Evolutionary conservation across 2,888 invertebrate genomes (phyloP), one percentile per base, ranked within the genome.

Genomic region (Lathronympha strigana): DNA sequence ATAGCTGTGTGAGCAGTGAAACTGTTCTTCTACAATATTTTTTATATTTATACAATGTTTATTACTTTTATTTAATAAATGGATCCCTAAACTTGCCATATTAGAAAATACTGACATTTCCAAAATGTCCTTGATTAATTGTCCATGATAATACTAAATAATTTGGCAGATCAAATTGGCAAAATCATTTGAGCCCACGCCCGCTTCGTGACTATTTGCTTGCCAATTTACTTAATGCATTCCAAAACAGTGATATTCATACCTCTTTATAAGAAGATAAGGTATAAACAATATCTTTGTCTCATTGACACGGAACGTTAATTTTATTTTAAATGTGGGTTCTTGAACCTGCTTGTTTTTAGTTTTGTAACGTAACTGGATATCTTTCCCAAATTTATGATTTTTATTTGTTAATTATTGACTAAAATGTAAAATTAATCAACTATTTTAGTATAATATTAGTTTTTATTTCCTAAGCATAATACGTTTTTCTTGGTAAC

Each of bases 111-210:
- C 31, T 28, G 58, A 28, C 53, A 60, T 47, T 60, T 21, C 43
- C 8, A 57, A 60, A 60, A 60, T 66, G 60, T 60, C 60, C 64
- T 66, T 60, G 60, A 66, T 60, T 60, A 66, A 66, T 66, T 38
- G 53, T 47, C 60, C 6, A 47, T 53, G 64, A 66, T 66, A 66
- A 54, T 38, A 53, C 64, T 21, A 45, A 53, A 60, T 21, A 45
- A 60, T 53, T 60, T 66, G 64, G 64, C 47, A 36, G 15, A 53
- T 54, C 31, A 60, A 66, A 66, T 54, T 66, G 60, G 60, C 64
- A 66, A 66, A 53, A 60, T 45, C 60, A 60, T 66, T 58, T 60
- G 38, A 66, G 28, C 64, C 64, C 60, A 66, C 64, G 58, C 60
- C 23, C 17, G 28, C 15, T 60, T 45, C 53, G 60, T 47, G 64